These are phyloP conservation scores for Cerastoderma edule DNA, from an alignment of 2,888 invertebrate genomes.

Conservation along the genomic window DNA sequence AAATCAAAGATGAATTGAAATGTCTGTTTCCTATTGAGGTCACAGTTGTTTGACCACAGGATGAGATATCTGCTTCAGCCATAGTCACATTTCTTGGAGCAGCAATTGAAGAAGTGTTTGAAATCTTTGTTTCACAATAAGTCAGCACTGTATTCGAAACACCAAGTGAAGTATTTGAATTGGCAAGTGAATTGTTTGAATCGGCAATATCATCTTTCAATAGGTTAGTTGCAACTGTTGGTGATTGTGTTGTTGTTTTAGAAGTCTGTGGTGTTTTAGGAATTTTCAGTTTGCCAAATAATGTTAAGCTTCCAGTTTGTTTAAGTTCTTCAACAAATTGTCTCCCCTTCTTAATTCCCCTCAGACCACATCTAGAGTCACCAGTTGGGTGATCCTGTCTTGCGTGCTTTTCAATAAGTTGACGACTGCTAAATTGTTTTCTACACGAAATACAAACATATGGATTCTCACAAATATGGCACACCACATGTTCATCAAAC, in stretches of 20 bases:
- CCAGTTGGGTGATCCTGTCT: conserved; percentile 58
- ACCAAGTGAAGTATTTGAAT: too few species aligned
- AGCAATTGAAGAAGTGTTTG: too few species aligned
- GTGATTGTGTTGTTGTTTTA: neutral
- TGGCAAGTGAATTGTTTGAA: too few species aligned
- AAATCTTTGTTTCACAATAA: too few species aligned
- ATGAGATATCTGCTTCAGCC: too few species aligned
- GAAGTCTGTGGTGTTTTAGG: conserved; percentile 34
- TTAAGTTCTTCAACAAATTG: conserved; percentile 55
- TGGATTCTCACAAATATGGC: conserved; percentile 59
- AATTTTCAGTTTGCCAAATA: conserved; percentile 20
- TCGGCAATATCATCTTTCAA: too few species aligned
- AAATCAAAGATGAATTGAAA: too few species aligned
- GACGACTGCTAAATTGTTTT: conserved; percentile 55
- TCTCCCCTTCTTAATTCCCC: conserved; percentile 62
- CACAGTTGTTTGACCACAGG: too few species aligned
- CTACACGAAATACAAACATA: conserved; percentile 66
- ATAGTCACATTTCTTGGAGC: too few species aligned
- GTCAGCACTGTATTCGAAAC: too few species aligned
- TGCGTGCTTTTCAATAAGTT: conserved; percentile 62
- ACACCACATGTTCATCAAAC: conserved; percentile 68
- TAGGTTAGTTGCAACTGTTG: neutral
- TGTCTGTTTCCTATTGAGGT: too few species aligned
- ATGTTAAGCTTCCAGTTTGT: conserved; percentile 23
- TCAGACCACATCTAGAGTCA: conserved; percentile 59